Evolutionary conservation across 1,140 invertebrate genomes (phyloP).

Genomic region (Ceratitis capitata): DNA sequence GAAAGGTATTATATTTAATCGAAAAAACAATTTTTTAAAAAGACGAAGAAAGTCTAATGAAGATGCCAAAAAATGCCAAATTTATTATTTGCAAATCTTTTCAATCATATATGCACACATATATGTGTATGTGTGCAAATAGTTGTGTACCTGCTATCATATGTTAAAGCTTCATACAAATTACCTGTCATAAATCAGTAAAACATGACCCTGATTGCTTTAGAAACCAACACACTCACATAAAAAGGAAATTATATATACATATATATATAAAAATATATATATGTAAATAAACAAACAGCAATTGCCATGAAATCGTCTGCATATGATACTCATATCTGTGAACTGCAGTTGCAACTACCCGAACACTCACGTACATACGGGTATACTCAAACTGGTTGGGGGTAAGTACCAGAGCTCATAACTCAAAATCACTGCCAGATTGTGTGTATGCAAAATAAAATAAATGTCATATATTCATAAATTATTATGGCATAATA

Average conservation of each 20-base stretch:
- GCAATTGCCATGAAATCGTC: background rate
- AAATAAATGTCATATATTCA: constrained; percentile 23
- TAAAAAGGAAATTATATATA: too few species aligned
- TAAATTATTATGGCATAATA: background rate
- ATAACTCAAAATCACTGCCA: constrained; percentile 28
- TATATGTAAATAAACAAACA: background rate
- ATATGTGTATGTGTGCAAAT: too few species aligned
- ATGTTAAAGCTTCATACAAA: constrained; percentile 1
- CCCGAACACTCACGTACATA: background rate
- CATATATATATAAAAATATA: background rate
- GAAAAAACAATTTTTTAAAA: too few species aligned
- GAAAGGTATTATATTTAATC: too few species aligned
- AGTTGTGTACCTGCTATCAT: too few species aligned
- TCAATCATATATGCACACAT: too few species aligned
- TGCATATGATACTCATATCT: background rate
- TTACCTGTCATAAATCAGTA: constrained; percentile 26
- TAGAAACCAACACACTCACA: background rate
- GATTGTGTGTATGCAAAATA: constrained; percentile 16
- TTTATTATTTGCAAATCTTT: too few species aligned
- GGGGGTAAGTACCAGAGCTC: background rate
- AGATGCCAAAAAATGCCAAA: too few species aligned
- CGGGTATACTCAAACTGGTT: too few species aligned
- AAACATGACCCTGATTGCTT: constrained; percentile 1
- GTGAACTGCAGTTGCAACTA: background rate
- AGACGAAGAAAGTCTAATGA: too few species aligned